Base-by-base conservation (phyloP, 2,797 vertebrate genomes). In the Rhyacichthys aspro region DNA sequence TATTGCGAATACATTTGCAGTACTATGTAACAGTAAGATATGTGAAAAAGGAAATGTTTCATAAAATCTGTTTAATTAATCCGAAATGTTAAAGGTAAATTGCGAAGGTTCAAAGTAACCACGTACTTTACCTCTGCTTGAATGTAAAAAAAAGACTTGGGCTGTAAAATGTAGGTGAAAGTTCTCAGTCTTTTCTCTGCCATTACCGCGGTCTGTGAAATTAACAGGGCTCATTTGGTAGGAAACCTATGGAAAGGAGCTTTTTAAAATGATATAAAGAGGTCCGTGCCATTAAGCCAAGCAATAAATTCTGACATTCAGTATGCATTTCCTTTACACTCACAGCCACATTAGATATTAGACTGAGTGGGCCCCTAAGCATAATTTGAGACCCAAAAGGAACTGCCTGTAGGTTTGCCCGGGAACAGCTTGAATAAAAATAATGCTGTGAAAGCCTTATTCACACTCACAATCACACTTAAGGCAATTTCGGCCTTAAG, bases 351-450 rank as follows among this genome's bases (percentile, higher is more conserved):
- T 85, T 83, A 70, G 81, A 86, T 80, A 82, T 83, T 81, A 79
- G 73, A 85, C 62, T 70, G 74, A 88, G 69, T 67, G 71, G 63
- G 73, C 73, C 83, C 77, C 69, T 34, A 69, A 84, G 85, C 54
- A 8, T 71, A 43, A 72, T 84, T 82, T 78, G 67, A 79, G 52
- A 78, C 66, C 76, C 71, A 52, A 81, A 79, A 81, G 76, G 72
- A 88, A 81, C 28, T 59, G 83, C 83, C 86, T 87, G 74, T 74
- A 81, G 86, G 76, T 88, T 74, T 84, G 84, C 79, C 85, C 67
- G 72, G 61, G 70, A 86, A 76, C 80, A 80, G 74, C 75, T 75
- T 86, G 86, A 89, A 86, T 84, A 86, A 82, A 88, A 88, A 86
- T 87, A 79, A 79, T 83, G 70, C 78, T 71, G 78, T 78, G 82